Conservation (phyloP, 2,888 invertebrate species). For the Caenorhabditis uteleia region DNA sequence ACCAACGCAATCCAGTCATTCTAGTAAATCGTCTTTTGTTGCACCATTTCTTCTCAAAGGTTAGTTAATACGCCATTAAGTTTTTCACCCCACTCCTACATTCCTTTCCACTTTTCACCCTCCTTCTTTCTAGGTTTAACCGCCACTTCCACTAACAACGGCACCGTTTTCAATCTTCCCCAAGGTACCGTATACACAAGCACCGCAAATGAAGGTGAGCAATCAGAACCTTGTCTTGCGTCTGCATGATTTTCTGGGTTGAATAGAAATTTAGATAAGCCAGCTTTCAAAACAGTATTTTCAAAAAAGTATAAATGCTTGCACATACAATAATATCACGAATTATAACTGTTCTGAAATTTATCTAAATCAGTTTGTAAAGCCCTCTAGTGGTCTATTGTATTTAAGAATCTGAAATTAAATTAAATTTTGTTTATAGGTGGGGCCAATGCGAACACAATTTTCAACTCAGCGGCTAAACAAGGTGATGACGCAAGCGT, state of each 20-base stretch:
- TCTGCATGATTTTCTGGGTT: background rate
- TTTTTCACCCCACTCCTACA: constrained; percentile 1
- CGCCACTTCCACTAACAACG: constrained; percentile 25
- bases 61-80: constrained; percentile 10
- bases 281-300: too few relatives aligned
- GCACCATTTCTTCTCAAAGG: constrained; percentile 52
- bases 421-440: constrained; percentile 28
- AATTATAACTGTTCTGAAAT: too few relatives aligned
- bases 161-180: constrained; percentile 10
- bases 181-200: constrained; percentile 8
- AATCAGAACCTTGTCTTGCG: background rate
- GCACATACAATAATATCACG: too few relatives aligned
- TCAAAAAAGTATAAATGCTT: too few relatives aligned
- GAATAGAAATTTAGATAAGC: too few relatives aligned
- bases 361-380: too few relatives aligned
- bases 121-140: constrained; percentile 22
- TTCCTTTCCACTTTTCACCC: background rate
- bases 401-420: background rate
- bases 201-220: constrained; percentile 5
- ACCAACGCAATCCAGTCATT: too few relatives aligned
- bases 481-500: constrained; percentile 39
- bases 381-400: too few relatives aligned
- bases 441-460: constrained; percentile 41
- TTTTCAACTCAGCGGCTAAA: constrained; percentile 38
- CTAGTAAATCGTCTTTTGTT: constrained; percentile 34